Evolutionary conservation across 2,797 vertebrate species (phyloP).

Genomic region (Muraenolepis orangiensis): DNA sequence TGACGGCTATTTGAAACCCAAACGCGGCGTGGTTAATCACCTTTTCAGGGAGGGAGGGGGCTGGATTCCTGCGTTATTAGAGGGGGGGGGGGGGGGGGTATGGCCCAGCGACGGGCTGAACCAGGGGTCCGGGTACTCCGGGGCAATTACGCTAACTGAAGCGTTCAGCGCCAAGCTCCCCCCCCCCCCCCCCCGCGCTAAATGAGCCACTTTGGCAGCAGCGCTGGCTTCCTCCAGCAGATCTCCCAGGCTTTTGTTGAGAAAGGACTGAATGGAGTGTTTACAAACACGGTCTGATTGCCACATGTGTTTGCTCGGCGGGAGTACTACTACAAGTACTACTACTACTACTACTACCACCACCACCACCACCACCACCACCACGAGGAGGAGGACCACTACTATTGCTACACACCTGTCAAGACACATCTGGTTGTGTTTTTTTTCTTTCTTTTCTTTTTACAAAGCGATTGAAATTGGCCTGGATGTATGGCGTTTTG

Average conservation of each 20-base stretch:
- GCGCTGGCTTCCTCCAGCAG: constrained; percentile 84
- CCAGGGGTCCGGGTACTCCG: constrained; percentile 71
- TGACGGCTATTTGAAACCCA: constrained; percentile 74
- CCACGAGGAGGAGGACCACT: too few relatives aligned
- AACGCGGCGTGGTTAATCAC: constrained; percentile 76
- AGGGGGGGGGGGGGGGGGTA: constrained; percentile 68
- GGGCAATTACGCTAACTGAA: constrained; percentile 84
- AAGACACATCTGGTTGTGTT: too few relatives aligned
- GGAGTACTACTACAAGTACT: too few relatives aligned
- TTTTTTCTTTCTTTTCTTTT: too few relatives aligned
- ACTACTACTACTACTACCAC: too few relatives aligned
- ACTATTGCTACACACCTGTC: too few relatives aligned
- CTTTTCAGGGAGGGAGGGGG: constrained; percentile 74
- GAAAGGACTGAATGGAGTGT: constrained; percentile 88
- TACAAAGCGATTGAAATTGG: too few relatives aligned
- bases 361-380: too few relatives aligned
- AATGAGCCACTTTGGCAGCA: constrained; percentile 84
- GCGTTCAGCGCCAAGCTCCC: constrained; percentile 70
- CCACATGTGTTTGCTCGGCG: constrained; percentile 48
- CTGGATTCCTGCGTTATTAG: constrained; percentile 77
- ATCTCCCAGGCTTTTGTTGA: constrained; percentile 79
- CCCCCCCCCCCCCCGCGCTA: constrained; percentile 66
- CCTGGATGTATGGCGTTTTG: too few relatives aligned
- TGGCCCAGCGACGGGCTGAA: constrained; percentile 76
- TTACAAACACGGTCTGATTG: constrained; percentile 86